A percentile compares a stretch with the other conserved stretches of the same genome.
phyloP scores from a whole-genome alignment of 2,888 invertebrate genomes.

The Eupithecia subumbrata region DNA sequence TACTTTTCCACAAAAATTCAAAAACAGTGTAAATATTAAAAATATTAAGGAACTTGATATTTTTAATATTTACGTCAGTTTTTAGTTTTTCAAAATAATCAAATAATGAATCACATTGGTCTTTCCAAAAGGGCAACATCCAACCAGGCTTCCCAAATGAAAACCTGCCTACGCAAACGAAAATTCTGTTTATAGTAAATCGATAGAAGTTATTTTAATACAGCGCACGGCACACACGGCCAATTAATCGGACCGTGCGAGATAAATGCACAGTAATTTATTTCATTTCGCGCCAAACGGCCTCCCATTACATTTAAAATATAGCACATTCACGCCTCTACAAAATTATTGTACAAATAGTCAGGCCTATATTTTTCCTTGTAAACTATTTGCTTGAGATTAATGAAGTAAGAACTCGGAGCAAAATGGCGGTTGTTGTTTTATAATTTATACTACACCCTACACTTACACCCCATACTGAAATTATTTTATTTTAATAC shows the following conservation, averaged over 20 bases:
- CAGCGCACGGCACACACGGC: slow-evolving; percentile 55
- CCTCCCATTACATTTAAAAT: slow-evolving; percentile 75
- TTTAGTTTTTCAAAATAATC: too few species aligned
- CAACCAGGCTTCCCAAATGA: background rate
- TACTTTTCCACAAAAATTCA: too few species aligned
- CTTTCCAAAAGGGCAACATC: background rate
- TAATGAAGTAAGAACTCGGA: background rate
- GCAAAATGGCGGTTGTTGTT: background rate
- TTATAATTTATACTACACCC: background rate
- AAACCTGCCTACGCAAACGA: background rate
- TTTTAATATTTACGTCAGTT: too few species aligned
- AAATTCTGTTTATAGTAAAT: slow-evolving; percentile 16
- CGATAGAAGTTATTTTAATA: slow-evolving; percentile 41
- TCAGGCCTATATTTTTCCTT: slow-evolving; percentile 30
- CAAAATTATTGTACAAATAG: slow-evolving; percentile 56
- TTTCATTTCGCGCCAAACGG: slow-evolving; percentile 68
- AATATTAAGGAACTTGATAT: too few species aligned
- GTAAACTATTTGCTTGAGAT: slow-evolving; percentile 22
- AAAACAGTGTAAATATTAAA: too few species aligned
- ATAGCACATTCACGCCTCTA: slow-evolving; percentile 68
- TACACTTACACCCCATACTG: background rate
- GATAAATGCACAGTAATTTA: slow-evolving; percentile 77
- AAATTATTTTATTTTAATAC: background rate
- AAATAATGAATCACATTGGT: background rate
- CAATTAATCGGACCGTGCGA: slow-evolving; percentile 72